Evolutionary conservation across 2,113 vertebrate species (phyloP).

Genomic region (Apaloderma vittatum): DNA sequence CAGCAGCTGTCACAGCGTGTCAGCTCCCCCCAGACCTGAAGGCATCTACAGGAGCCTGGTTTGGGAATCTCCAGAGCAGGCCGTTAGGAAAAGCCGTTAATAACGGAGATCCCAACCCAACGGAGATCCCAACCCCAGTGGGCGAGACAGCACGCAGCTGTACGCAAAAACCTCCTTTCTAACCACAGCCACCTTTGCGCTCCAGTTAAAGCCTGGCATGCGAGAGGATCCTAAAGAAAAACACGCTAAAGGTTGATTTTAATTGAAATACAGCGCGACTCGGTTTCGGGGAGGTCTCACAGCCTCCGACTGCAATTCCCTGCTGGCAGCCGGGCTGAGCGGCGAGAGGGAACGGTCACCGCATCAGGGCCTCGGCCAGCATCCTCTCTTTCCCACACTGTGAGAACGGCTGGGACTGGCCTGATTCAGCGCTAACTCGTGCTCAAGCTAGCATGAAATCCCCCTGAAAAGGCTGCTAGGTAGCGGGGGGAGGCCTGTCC

Average conservation of each 20-base stretch:
- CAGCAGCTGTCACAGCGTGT: neutral
- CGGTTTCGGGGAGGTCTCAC: conserved; percentile 16
- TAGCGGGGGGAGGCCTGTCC: neutral
- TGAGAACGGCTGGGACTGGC: conserved; percentile 41
- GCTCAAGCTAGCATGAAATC: conserved; percentile 34
- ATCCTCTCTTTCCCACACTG: conserved; percentile 1
- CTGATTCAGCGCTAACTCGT: neutral
- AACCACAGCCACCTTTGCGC: conserved; percentile 52
- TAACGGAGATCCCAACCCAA: conserved; percentile 4
- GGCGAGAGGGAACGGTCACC: conserved; percentile 11
- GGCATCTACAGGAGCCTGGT: neutral
- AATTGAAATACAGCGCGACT: conserved; percentile 42
- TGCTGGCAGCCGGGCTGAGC: conserved; percentile 26
- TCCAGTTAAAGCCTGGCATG: conserved; percentile 51
- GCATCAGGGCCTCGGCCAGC: conserved; percentile 18
- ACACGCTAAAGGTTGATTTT: conserved; percentile 52
- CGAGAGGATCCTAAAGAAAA: conserved; percentile 33
- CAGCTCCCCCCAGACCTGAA: neutral
- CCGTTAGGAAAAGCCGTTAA: conserved; percentile 29
- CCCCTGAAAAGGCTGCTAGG: neutral
- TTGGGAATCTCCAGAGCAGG: conserved; percentile 26
- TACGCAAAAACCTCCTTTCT: neutral
- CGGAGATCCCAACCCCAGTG: neutral
- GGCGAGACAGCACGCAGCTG: neutral
- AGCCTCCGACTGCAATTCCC: conserved; percentile 21